Percentiles rank a stretch among this genome's conserved stretches.
Conservation (phyloP, 1,140 invertebrate species). For the Samia ricini region DNA sequence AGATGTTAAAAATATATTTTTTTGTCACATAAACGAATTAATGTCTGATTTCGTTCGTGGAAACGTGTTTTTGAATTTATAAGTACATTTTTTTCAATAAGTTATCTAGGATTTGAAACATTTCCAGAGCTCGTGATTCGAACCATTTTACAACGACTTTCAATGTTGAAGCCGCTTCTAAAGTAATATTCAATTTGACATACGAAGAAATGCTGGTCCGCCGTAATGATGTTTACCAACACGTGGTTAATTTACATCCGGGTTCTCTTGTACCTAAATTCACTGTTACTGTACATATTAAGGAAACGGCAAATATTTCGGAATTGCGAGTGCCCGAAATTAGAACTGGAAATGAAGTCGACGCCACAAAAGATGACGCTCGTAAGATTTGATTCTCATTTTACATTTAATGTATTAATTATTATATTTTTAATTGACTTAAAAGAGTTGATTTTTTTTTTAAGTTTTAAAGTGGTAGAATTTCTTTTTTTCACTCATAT, state of each 20-base stretch:
- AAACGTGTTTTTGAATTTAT: too few relatives aligned
- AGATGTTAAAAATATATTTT: too few relatives aligned
- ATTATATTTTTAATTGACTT: neutral
- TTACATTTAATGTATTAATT: neutral
- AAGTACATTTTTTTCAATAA: too few relatives aligned
- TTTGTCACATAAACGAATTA: too few relatives aligned
- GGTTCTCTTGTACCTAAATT: conserved; percentile 79
- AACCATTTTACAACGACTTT: conserved; percentile 81
- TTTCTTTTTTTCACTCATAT: too few relatives aligned
- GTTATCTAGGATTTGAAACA: too few relatives aligned
- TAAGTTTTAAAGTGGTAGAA: too few relatives aligned
- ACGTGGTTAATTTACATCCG: conserved; percentile 81
- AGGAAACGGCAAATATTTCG: conserved; percentile 78
- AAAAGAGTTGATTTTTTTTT: too few relatives aligned
- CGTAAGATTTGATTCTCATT: conserved; percentile 42
- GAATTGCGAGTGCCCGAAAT: conserved; percentile 78
- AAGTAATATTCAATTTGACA: conserved; percentile 81
- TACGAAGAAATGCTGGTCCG: conserved; percentile 82
- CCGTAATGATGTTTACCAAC: conserved; percentile 79
- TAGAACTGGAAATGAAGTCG: conserved; percentile 79
- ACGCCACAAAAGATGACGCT: conserved; percentile 67
- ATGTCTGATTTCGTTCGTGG: too few relatives aligned
- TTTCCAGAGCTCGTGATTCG: conserved; percentile 79
- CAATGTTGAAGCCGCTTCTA: conserved; percentile 79
- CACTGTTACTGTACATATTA: conserved; percentile 78